Conservation (phyloP, 1,140 invertebrate genomes). For the Drosophila sproati region DNA sequence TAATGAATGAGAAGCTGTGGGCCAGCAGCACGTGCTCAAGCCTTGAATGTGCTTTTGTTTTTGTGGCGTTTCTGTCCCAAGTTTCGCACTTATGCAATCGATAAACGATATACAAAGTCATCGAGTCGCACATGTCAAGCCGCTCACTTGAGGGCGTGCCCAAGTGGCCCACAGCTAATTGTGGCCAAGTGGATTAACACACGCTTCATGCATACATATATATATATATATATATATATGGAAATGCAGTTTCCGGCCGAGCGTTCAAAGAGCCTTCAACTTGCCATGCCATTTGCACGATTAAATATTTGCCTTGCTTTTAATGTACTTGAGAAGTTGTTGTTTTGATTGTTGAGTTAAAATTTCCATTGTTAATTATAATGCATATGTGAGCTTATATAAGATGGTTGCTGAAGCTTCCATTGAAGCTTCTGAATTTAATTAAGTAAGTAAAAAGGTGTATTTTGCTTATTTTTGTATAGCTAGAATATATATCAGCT, state of each 20-base stretch:
- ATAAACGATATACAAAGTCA: slow-evolving; percentile 22
- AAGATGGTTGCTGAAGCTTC: background rate
- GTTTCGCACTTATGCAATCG: slow-evolving; percentile 27
- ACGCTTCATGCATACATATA: background rate
- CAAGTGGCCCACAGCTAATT: slow-evolving; percentile 41
- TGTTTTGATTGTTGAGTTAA: slow-evolving; percentile 13
- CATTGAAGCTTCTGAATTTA: too few relatives aligned
- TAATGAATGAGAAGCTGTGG: slow-evolving; percentile 45
- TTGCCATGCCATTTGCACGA: slow-evolving; percentile 10
- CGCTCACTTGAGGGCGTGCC: slow-evolving; percentile 28
- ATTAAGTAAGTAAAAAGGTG: too few relatives aligned
- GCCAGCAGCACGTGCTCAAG: slow-evolving; percentile 58
- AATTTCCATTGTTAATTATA: slow-evolving; percentile 27
- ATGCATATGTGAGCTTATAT: slow-evolving; percentile 11
- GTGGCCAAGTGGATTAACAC: slow-evolving; percentile 25
- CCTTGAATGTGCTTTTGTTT: slow-evolving; percentile 39
- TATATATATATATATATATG: background rate
- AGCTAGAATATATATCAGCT: too few relatives aligned
- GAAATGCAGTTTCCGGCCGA: slow-evolving; percentile 25
- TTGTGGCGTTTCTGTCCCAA: background rate
- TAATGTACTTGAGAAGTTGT: background rate
- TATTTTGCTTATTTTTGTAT: too few relatives aligned
- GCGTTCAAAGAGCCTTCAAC: slow-evolving; percentile 24
- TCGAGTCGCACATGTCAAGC: slow-evolving; percentile 30
- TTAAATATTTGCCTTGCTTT: slow-evolving; percentile 14